A percentile compares a stretch with the other conserved stretches of the same genome.
phyloP scores from a whole-genome alignment of 2,113 vertebrate genomes.

The Epinephelus fuscoguttatus region DNA sequence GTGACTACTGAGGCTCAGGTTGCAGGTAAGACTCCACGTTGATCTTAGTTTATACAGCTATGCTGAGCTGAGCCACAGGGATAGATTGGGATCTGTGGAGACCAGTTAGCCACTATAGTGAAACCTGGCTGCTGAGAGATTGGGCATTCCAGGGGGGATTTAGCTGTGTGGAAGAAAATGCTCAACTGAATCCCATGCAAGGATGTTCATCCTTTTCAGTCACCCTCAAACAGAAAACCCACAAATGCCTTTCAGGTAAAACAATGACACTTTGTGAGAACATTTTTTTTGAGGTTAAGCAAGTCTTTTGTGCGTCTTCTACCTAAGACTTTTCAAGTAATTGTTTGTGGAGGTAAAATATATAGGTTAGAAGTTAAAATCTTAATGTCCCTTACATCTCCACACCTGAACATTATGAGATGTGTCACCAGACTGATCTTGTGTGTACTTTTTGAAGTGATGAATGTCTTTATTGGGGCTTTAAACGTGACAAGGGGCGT shows the following conservation, averaged over 20 bases:
- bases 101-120: conserved; percentile 34
- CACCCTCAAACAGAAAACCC: conserved; percentile 18
- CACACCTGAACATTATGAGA: background rate
- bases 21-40: conserved; percentile 59
- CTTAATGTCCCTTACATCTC: background rate
- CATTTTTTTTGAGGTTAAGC: background rate
- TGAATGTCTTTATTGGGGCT: conserved; percentile 45
- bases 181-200: conserved; percentile 45
- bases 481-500: conserved; percentile 12
- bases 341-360: background rate
- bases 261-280: conserved; percentile 15
- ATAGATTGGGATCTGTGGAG: conserved; percentile 71
- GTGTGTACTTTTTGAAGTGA: conserved; percentile 15
- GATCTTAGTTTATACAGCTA: conserved; percentile 36
- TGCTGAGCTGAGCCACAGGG: conserved; percentile 42
- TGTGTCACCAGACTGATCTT: background rate
- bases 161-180: conserved; percentile 64
- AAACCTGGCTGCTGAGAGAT: conserved; percentile 73
- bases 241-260: conserved; percentile 28
- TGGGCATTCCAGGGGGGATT: conserved; percentile 79
- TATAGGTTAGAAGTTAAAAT: background rate
- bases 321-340: background rate
- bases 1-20: conserved; percentile 52
- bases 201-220: conserved; percentile 32
- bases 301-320: background rate